phyloP scores from a whole-genome alignment of 2,888 invertebrate species.

The Drosophila atripex region DNA sequence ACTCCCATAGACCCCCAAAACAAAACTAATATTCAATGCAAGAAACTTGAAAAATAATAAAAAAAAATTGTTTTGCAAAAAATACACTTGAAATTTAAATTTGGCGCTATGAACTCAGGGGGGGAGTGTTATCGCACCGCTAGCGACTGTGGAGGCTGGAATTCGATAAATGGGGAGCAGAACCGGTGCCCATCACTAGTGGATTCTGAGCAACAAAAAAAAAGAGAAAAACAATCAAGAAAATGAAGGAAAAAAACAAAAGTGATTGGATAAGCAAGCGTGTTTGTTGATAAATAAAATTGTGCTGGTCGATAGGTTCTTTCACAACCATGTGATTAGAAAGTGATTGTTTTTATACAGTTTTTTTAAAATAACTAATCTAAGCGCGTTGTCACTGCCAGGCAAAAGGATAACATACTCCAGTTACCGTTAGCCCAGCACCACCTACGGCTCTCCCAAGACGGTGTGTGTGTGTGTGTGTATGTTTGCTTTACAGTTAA shows the following conservation, averaged over 20 bases:
- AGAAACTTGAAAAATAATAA: slow-evolving; percentile 14
- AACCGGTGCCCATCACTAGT: not conserved
- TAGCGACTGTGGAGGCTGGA: not conserved
- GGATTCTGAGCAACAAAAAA: not conserved
- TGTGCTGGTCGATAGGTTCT: not conserved
- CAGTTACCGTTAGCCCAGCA: slow-evolving; percentile 1
- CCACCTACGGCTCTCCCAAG: not conserved
- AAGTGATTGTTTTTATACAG: not conserved
- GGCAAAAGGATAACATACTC: not conserved
- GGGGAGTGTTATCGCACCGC: not conserved
- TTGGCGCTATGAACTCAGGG: not conserved
- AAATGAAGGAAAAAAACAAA: not conserved
- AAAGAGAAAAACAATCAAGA: not conserved
- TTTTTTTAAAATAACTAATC: not conserved
- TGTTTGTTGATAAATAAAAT: slow-evolving; percentile 5
- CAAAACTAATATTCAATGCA: slow-evolving; percentile 12
- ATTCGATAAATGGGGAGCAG: not conserved
- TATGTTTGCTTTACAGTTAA: not conserved
- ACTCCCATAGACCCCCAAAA: slow-evolving; percentile 19
- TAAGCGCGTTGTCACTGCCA: not conserved
- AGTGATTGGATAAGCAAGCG: slow-evolving; percentile 6
- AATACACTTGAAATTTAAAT: slow-evolving; percentile 9
- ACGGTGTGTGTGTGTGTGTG: not conserved
- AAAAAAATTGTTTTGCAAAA: not conserved
- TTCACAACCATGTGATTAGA: not conserved